Conservation (phyloP, 2,888 invertebrate genomes). For the Hypselothyrea guttata region DNA sequence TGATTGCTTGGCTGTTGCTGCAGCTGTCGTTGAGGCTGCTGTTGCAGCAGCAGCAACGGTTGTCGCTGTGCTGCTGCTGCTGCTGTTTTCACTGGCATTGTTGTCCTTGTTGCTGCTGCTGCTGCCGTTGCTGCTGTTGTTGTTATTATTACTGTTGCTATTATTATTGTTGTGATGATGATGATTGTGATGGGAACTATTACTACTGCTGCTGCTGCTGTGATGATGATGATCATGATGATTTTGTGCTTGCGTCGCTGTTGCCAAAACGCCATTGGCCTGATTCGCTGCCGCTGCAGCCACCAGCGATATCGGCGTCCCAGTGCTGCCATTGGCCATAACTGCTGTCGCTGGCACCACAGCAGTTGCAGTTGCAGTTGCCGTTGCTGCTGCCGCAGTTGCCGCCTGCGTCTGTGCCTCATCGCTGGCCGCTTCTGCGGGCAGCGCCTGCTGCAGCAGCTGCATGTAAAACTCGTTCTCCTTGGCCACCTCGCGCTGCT, state of each 20-base stretch:
- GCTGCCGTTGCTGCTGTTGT: constrained; percentile 29
- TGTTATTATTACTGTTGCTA: constrained; percentile 31
- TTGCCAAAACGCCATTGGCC: constrained; percentile 73
- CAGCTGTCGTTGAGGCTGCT: constrained; percentile 27
- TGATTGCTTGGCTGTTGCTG: constrained; percentile 44
- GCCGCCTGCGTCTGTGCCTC: constrained; percentile 34
- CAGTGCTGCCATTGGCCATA: constrained; percentile 54
- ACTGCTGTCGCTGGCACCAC: constrained; percentile 38
- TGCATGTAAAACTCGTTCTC: constrained; percentile 98
- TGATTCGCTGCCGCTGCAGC: constrained; percentile 42
- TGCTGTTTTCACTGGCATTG: constrained; percentile 26
- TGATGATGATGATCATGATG: constrained; percentile 75
- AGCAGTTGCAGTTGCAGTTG: constrained; percentile 34
- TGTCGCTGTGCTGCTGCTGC: constrained; percentile 31
- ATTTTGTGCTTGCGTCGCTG: constrained; percentile 65
- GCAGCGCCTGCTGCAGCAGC: constrained; percentile 94
- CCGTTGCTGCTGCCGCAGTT: constrained; percentile 36
- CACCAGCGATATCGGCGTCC: constrained; percentile 34
- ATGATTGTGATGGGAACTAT: constrained; percentile 56
- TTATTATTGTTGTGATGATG: constrained; percentile 44
- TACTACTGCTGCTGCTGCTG: constrained; percentile 40
- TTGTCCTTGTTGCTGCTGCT: constrained; percentile 46
- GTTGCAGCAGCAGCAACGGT: constrained; percentile 25
- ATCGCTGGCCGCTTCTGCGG: constrained; percentile 80
- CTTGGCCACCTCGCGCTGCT: constrained; percentile 95